phyloP scores from a whole-genome alignment of 2,888 invertebrate species.

The Agrochola lychnidis region DNA sequence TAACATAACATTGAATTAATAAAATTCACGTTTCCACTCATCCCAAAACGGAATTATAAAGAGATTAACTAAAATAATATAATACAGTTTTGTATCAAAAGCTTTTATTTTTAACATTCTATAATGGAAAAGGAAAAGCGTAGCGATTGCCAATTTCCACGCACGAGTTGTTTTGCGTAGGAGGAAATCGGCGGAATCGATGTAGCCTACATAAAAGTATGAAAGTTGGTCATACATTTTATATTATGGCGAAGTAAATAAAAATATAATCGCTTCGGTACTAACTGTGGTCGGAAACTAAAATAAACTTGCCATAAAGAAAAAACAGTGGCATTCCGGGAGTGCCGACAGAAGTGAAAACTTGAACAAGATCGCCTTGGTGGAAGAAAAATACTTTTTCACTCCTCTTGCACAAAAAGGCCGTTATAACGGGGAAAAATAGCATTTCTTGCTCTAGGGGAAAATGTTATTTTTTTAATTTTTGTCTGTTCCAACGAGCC shows the following conservation, averaged over 20 bases:
- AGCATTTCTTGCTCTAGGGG: too few relatives aligned
- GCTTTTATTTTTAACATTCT: conserved; percentile 51
- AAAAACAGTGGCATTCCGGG: not conserved
- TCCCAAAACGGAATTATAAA: conserved; percentile 27
- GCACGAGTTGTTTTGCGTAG: conserved; percentile 48
- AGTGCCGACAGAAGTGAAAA: too few relatives aligned
- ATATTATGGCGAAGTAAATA: conserved; percentile 34
- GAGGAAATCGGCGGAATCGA: conserved; percentile 53
- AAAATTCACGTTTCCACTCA: conserved; percentile 10
- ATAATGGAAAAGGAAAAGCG: conserved; percentile 45
- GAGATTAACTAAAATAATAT: conserved; percentile 28
- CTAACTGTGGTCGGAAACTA: not conserved
- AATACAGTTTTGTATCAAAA: conserved; percentile 9
- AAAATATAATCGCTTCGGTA: conserved; percentile 11
- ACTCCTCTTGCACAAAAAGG: too few relatives aligned
- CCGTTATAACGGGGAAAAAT: too few relatives aligned
- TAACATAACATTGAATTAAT: conserved; percentile 25
- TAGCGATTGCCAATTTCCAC: conserved; percentile 63
- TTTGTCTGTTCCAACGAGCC: too few relatives aligned
- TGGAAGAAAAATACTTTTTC: too few relatives aligned
- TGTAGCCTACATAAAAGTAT: conserved; percentile 51
- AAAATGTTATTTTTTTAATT: too few relatives aligned
- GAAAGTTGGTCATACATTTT: conserved; percentile 50
- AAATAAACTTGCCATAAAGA: not conserved
- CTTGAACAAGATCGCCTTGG: too few relatives aligned